phyloP scores from a whole-genome alignment of 2,113 vertebrate genomes.

The Myotis brandtii region DNA sequence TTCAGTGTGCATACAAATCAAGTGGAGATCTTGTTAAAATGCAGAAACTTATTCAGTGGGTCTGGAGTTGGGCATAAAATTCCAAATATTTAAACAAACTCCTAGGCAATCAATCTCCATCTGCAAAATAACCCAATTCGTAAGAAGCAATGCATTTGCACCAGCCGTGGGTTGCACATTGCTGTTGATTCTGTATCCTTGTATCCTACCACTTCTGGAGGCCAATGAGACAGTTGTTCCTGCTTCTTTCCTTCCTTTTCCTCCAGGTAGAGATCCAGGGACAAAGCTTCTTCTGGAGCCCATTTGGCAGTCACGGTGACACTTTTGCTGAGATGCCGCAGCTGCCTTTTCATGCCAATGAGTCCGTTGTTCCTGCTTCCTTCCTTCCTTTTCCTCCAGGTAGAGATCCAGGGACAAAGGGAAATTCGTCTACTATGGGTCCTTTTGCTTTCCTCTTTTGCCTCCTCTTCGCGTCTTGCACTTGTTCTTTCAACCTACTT shows the following conservation, averaged over 20 bases:
- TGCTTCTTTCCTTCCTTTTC: no score
- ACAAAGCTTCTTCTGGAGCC: no score
- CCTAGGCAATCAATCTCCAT: not conserved
- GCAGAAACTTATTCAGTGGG: slow-evolving; percentile 9
- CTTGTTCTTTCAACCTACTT: fast-evolving
- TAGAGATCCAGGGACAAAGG: fast-evolving
- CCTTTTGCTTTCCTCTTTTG: not conserved
- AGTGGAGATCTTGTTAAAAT: slow-evolving; percentile 45
- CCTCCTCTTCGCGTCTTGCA: fast-evolving
- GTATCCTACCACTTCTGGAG: fast-evolving
- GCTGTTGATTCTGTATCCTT: fast-evolving
- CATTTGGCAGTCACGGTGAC: fast-evolving
- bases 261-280: no score
- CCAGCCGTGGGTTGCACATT: fast-evolving
- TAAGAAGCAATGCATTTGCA: fast-evolving
- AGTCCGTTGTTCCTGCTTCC: no score
- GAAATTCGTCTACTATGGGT: fast-evolving
- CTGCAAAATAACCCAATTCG: not conserved
- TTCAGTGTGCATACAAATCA: slow-evolving; percentile 12
- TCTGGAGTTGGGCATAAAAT: not conserved
- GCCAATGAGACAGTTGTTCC: no score
- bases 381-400: no score
- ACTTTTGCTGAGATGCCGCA: fast-evolving
- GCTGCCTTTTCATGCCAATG: not conserved
- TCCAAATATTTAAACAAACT: not conserved